Evolutionary conservation across 2,113 vertebrate genomes (phyloP).

Genomic region (Lamprotornis superbus): DNA sequence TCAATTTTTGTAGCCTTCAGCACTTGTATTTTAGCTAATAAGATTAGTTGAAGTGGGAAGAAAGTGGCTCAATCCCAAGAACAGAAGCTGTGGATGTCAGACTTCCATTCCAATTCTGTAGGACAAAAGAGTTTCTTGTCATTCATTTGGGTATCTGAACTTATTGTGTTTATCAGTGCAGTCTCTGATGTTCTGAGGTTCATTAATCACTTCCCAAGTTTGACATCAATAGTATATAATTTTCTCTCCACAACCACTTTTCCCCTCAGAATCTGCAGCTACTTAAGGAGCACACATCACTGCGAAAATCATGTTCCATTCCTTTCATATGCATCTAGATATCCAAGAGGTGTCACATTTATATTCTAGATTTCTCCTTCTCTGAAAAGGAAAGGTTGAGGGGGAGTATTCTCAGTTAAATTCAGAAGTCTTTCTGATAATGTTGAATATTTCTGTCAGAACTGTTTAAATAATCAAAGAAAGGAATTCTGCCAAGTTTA

Average conservation of each 20-base stretch:
- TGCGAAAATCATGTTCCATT: background rate
- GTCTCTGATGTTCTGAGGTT: background rate
- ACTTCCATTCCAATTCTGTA: background rate
- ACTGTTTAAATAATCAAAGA: constrained; percentile 12
- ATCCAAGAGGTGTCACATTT: background rate
- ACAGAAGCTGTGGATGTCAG: background rate
- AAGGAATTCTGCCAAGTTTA: background rate
- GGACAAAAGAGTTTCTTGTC: background rate
- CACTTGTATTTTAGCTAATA: background rate
- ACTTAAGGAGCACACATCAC: background rate
- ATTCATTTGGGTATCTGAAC: background rate
- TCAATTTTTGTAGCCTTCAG: background rate
- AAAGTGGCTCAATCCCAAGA: background rate
- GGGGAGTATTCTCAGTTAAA: background rate
- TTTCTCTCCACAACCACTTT: background rate
- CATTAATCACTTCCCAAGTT: background rate
- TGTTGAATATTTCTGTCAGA: background rate
- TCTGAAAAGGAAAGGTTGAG: background rate
- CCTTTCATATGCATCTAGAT: background rate
- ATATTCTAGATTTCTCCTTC: background rate
- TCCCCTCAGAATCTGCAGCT: background rate
- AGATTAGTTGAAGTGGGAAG: background rate
- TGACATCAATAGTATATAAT: background rate
- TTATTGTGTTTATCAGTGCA: background rate
- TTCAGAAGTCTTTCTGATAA: background rate